phyloP scores from a whole-genome alignment of 2,888 invertebrate species.

The Thecophora atra region DNA sequence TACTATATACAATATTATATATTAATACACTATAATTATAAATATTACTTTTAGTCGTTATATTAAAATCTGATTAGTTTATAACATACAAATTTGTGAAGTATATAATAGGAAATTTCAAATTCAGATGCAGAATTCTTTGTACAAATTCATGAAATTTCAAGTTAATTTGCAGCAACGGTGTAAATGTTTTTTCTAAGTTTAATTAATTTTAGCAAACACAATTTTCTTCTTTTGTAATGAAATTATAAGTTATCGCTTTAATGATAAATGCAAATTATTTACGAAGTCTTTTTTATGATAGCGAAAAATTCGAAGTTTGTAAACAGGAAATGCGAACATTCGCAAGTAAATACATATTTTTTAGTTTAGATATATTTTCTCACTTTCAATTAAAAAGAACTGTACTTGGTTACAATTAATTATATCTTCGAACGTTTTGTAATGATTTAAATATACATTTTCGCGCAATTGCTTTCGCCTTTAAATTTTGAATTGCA shows the following conservation, averaged over 20 bases:
- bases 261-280: constrained; percentile 31
- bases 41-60: constrained; percentile 27
- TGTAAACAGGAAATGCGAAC: constrained; percentile 16
- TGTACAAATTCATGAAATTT: constrained; percentile 32
- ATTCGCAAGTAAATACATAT: neutral
- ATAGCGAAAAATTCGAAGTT: constrained; percentile 8
- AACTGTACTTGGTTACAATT: neutral
- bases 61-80: constrained; percentile 14
- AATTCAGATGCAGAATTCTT: constrained; percentile 24
- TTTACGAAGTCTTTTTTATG: constrained; percentile 8
- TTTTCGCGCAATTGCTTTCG: neutral
- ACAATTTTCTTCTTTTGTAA: constrained; percentile 18
- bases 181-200: constrained; percentile 37
- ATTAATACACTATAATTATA: constrained; percentile 31
- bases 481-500: no score
- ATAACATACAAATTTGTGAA: constrained; percentile 25
- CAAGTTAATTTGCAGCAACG: constrained; percentile 31
- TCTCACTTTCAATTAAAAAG: neutral
- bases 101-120: constrained; percentile 25
- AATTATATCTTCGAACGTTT: neutral
- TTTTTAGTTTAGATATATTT: neutral
- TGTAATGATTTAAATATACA: neutral
- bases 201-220: constrained; percentile 25
- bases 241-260: constrained; percentile 29
- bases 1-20: constrained; percentile 33